Percentiles rank a stretch among this genome's conserved stretches.
Evolutionary conservation across 2,113 vertebrate genomes (phyloP).

Genomic region (Centrocercus urophasianus): DNA sequence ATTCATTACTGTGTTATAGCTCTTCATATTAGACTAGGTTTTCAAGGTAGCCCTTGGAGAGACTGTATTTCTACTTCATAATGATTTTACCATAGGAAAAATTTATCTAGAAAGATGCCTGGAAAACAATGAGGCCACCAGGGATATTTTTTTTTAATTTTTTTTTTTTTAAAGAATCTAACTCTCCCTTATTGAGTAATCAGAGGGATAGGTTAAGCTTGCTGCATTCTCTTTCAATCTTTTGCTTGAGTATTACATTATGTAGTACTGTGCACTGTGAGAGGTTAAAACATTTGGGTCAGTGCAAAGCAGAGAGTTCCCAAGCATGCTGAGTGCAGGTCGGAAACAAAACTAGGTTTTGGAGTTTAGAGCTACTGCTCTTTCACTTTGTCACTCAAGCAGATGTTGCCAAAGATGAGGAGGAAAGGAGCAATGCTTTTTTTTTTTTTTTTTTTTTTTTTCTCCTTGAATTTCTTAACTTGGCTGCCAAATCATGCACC

Average conservation of each 20-base stretch:
- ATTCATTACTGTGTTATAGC: neutral
- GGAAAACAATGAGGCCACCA: neutral
- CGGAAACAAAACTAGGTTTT: constrained; percentile 66
- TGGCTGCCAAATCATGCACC: neutral
- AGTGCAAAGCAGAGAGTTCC: constrained; percentile 16
- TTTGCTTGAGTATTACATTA: constrained; percentile 65
- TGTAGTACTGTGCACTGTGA: constrained; percentile 34
- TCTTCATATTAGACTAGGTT: neutral
- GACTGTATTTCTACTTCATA: constrained; percentile 2
- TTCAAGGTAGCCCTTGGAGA: neutral
- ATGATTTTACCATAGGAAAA: constrained; percentile 45
- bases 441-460: neutral
- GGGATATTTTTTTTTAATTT: neutral
- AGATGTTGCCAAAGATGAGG: neutral
- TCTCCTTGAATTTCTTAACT: neutral
- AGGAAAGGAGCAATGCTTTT: neutral
- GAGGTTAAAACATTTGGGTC: constrained; percentile 63
- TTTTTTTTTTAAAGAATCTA: constrained; percentile 22
- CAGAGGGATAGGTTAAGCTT: constrained; percentile 15
- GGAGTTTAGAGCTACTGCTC: constrained; percentile 36
- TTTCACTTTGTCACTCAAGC: constrained; percentile 47
- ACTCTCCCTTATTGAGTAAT: neutral
- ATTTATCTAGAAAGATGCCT: constrained; percentile 9
- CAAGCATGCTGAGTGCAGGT: constrained; percentile 10
- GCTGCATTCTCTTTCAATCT: constrained; percentile 44